phyloP scores from a whole-genome alignment of 2,113 vertebrate species.

The Lonchura striata region DNA sequence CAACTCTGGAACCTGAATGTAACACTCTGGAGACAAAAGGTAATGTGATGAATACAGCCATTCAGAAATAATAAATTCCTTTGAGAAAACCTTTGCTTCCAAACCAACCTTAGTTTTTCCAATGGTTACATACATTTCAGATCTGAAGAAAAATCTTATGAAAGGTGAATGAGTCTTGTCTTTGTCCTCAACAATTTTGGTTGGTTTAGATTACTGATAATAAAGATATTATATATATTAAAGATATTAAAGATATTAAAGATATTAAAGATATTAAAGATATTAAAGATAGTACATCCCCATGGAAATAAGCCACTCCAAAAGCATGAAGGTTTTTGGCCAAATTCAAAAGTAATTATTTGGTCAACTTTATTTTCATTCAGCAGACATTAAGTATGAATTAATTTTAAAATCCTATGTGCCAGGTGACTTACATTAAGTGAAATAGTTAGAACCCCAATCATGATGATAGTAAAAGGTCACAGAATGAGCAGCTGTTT shows the following conservation, averaged over 20 bases:
- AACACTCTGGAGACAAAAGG: rapidly evolving
- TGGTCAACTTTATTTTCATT: background rate
- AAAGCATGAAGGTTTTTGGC: background rate
- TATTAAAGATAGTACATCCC: background rate
- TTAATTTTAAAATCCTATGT: background rate
- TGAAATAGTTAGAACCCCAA: background rate
- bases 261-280: no score
- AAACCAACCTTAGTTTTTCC: background rate
- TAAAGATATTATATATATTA: background rate
- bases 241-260: background rate
- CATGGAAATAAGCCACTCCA: background rate
- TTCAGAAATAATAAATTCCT: background rate
- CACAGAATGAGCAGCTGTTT: background rate
- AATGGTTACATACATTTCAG: background rate
- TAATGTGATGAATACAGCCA: background rate
- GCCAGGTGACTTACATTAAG: background rate
- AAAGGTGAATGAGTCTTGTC: background rate
- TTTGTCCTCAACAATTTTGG: background rate
- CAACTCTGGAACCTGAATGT: background rate
- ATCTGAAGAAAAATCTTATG: background rate
- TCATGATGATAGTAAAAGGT: background rate
- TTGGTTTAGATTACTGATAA: background rate
- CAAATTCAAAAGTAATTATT: background rate
- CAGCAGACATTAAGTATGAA: background rate
- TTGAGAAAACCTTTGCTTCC: background rate